These are phyloP conservation scores for Cataglyphis altisquamis DNA, from an alignment of 2,888 invertebrate species.

Conservation along the genomic window DNA sequence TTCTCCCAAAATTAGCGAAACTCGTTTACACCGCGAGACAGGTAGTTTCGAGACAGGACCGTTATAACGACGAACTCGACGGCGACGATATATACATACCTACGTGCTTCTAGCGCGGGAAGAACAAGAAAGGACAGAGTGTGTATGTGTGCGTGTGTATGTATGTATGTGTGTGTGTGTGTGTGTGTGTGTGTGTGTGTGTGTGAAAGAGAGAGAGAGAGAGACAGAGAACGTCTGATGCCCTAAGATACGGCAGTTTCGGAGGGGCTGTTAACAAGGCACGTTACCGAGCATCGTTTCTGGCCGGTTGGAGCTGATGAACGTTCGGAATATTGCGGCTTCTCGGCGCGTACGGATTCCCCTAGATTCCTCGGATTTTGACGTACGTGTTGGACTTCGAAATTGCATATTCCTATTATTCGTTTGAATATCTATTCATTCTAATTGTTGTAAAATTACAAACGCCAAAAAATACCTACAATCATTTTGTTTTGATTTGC, in stretches of 20 bases:
- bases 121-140: neutral
- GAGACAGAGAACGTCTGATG: slow-evolving; percentile 53
- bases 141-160: neutral
- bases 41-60: slow-evolving; percentile 68
- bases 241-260: slow-evolving; percentile 59
- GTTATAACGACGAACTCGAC: slow-evolving; percentile 71
- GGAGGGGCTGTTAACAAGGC: slow-evolving; percentile 68
- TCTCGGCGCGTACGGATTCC: slow-evolving; percentile 26
- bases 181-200: neutral
- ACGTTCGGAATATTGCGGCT: slow-evolving; percentile 55
- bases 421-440: neutral
- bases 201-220: slow-evolving; percentile 21
- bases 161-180: neutral
- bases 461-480: neutral
- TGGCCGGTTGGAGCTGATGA: slow-evolving; percentile 51
- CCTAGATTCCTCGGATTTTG: slow-evolving; percentile 10
- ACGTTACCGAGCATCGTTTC: slow-evolving; percentile 60
- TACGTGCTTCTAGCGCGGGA: slow-evolving; percentile 22
- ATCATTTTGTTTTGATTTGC: neutral
- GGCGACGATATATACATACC: slow-evolving; percentile 20
- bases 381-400: slow-evolving; percentile 12
- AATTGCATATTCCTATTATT: slow-evolving; percentile 53
- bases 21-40: slow-evolving; percentile 74
- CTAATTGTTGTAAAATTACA: neutral
- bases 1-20: slow-evolving; percentile 73